Conservation (phyloP, 2,888 invertebrate species). For the Megalurothrips usitatus region DNA sequence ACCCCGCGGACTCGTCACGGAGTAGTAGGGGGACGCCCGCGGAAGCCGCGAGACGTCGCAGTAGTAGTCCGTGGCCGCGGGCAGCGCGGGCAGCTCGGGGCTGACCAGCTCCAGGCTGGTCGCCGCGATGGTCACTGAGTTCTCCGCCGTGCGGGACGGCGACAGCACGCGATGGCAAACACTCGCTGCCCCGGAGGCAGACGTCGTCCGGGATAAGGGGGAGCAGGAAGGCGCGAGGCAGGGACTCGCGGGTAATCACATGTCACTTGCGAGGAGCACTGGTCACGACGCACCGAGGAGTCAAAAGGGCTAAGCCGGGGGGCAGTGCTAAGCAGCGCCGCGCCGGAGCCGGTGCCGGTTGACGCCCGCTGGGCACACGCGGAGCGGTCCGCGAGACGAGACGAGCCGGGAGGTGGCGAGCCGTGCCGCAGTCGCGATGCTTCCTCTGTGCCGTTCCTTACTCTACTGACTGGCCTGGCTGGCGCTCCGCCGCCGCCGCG, state of each 20-base stretch:
- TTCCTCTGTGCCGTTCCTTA: neutral
- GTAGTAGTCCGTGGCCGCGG: conserved; percentile 11
- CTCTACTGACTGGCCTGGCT: conserved; percentile 35
- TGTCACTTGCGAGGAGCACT: neutral
- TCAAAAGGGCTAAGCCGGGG: neutral
- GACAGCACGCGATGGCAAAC: no score
- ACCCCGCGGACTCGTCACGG: neutral
- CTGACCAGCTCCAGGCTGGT: neutral
- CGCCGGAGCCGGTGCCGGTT: neutral
- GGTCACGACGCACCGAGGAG: neutral
- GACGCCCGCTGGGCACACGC: neutral
- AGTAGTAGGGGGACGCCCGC: neutral
- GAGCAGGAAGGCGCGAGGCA: neutral
- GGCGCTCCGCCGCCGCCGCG: conserved; percentile 41
- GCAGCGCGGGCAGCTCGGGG: neutral
- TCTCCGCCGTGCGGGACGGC: no score
- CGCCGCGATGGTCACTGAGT: neutral
- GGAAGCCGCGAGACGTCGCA: neutral
- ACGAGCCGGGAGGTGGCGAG: neutral
- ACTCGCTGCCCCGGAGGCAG: neutral
- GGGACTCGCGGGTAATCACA: neutral
- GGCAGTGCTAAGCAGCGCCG: neutral
- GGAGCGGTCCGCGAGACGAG: neutral
- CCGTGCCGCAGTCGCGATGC: conserved; percentile 5
- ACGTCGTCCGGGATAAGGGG: neutral